phyloP scores from a whole-genome alignment of 2,797 vertebrate species.

The Cuniculus paca region DNA sequence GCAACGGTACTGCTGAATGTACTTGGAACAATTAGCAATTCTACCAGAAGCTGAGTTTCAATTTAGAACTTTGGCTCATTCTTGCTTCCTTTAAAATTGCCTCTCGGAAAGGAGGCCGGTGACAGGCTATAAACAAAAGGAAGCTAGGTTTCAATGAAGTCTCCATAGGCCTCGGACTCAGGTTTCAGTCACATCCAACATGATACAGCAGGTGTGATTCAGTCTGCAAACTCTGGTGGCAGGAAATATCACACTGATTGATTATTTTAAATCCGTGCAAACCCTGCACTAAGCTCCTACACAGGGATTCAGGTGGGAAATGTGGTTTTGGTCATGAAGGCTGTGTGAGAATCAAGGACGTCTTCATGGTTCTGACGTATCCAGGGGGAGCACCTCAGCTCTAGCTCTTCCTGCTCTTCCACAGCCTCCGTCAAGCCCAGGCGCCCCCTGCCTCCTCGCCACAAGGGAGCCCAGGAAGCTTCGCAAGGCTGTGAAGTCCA shows the following conservation, averaged over 20 bases:
- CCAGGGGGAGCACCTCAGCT: neutral
- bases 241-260: slow-evolving; percentile 69
- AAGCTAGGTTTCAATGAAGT: slow-evolving; percentile 56
- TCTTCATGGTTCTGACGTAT: neutral
- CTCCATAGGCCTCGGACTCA: slow-evolving; percentile 7
- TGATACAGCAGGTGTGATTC: slow-evolving; percentile 65
- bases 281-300: slow-evolving; percentile 14
- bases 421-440: neutral
- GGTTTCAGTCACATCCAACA: slow-evolving; percentile 60
- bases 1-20: neutral
- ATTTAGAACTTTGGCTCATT: slow-evolving; percentile 19
- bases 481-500: neutral
- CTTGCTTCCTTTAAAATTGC: slow-evolving; percentile 77
- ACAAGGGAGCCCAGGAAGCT: neutral
- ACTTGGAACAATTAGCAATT: slow-evolving; percentile 1
- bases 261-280: slow-evolving; percentile 63
- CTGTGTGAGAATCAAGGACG: neutral
- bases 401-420: neutral
- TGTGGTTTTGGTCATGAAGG: slow-evolving; percentile 38
- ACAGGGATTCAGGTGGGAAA: neutral
- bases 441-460: neutral
- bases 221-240: slow-evolving; percentile 16
- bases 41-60: neutral
- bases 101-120: neutral
- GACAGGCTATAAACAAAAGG: slow-evolving; percentile 47